These are phyloP conservation scores for Pantherophis vulpinus DNA, from an alignment of 2,797 vertebrate genomes.

Conservation along the genomic window DNA sequence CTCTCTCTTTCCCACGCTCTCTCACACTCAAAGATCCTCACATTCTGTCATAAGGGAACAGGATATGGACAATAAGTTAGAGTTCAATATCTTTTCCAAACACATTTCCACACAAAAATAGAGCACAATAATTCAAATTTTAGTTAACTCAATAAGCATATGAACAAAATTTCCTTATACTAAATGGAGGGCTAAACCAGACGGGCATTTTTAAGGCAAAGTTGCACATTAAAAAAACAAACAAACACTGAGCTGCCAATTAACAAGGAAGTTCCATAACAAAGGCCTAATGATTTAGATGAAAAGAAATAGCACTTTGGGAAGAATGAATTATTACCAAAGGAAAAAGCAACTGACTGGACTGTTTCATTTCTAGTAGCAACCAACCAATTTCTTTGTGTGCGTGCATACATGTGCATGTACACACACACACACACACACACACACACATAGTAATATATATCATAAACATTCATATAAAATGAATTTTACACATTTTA, in stretches of 20 bases:
- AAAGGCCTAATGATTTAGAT: neutral
- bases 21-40: neutral
- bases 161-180: neutral
- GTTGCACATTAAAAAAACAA: neutral
- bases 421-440: too few species aligned
- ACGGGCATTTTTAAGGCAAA: neutral
- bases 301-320: neutral
- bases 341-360: too few species aligned
- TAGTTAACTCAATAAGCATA: neutral
- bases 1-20: neutral
- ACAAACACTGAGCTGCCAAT: neutral
- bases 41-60: neutral
- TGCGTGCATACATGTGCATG: too few species aligned
- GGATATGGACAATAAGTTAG: neutral
- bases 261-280: neutral
- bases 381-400: neutral
- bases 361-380: neutral
- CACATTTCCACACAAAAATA: neutral
- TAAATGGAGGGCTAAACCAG: neutral
- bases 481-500: neutral
- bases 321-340: neutral
- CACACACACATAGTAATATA: too few species aligned
- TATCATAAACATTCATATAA: neutral
- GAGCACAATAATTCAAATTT: neutral
- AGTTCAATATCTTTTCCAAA: neutral